Evolutionary conservation across 2,113 vertebrate species (phyloP).

Genomic region (Tragelaphus buxtoni): DNA sequence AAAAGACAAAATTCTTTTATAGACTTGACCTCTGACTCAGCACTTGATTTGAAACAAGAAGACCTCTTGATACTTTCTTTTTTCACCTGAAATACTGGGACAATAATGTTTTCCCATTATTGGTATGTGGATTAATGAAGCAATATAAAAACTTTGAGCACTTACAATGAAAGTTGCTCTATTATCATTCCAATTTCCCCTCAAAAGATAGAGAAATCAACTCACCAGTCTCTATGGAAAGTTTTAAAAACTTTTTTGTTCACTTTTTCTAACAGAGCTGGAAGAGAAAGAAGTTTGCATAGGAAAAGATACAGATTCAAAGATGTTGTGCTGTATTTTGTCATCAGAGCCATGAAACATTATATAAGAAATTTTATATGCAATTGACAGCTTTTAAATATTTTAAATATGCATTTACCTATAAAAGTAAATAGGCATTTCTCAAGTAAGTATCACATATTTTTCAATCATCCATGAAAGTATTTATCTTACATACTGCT

Average conservation of each 20-base stretch:
- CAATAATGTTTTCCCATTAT: constrained; percentile 32
- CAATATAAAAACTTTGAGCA: neutral
- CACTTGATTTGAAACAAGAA: neutral
- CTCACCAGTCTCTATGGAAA: constrained; percentile 9
- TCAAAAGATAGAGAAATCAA: constrained; percentile 44
- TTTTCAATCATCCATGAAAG: constrained; percentile 34
- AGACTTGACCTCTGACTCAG: constrained; percentile 17
- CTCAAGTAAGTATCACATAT: neutral
- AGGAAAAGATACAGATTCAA: neutral
- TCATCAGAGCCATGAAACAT: neutral
- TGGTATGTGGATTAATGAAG: constrained; percentile 36
- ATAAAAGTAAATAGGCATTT: constrained; percentile 19
- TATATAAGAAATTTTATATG: neutral
- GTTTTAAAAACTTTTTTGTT: constrained; percentile 4
- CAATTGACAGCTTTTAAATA: neutral
- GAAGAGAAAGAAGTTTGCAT: neutral
- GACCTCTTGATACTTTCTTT: neutral
- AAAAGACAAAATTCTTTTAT: constrained; percentile 37
- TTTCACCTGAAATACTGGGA: constrained; percentile 39
- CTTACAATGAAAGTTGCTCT: neutral
- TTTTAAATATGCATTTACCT: constrained; percentile 11
- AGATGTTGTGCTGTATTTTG: neutral
- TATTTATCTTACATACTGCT: constrained; percentile 8
- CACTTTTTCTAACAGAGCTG: neutral
- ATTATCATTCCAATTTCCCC: neutral